These are phyloP conservation scores for Ceryle rudis DNA, from an alignment of 2,797 vertebrate species.

Conservation along the genomic window DNA sequence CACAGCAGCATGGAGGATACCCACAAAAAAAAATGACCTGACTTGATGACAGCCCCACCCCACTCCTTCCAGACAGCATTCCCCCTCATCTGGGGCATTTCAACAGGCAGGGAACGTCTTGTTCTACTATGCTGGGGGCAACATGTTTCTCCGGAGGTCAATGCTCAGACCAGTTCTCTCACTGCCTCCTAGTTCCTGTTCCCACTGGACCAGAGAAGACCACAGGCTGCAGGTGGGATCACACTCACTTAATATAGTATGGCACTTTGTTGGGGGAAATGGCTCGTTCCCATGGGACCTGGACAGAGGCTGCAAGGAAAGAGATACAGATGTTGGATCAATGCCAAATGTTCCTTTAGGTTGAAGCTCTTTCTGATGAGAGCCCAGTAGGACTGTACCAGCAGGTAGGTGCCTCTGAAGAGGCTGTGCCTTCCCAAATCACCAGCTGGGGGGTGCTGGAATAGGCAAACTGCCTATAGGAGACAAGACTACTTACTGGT, in stretches of 20 bases:
- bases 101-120: neutral
- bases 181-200: neutral
- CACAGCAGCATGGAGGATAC: neutral
- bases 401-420: neutral
- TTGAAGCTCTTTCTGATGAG: neutral
- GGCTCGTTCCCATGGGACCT: constrained; percentile 97
- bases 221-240: neutral
- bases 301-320: constrained; percentile 89
- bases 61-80: neutral
- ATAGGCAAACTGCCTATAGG: neutral
- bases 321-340: constrained; percentile 4
- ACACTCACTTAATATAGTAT: constrained; percentile 98
- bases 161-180: neutral
- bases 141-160: neutral
- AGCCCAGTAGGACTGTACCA: neutral
- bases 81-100: neutral
- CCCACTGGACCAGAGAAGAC: neutral
- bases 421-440: neutral
- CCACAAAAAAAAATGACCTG: neutral
- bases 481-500: neutral
- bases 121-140: neutral
- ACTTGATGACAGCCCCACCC: neutral
- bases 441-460: neutral
- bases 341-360: neutral
- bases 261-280: constrained; percentile 99